These are phyloP conservation scores for Drosophila prosaltans DNA, from an alignment of 1,140 invertebrate genomes.

Conservation along the genomic window DNA sequence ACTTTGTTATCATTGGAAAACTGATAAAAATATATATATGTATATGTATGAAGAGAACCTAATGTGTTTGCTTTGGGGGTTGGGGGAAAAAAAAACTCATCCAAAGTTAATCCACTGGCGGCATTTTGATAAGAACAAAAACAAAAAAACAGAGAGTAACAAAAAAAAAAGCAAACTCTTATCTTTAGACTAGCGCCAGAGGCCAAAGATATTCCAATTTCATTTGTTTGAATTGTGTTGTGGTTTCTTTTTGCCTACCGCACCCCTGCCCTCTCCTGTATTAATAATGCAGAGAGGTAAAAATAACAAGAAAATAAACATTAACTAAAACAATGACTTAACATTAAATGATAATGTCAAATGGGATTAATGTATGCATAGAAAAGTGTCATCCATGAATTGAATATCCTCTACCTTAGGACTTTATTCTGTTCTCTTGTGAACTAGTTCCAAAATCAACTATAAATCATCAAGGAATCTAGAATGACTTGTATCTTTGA, in stretches of 20 bases:
- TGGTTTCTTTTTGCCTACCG: background rate
- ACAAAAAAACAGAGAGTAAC: background rate
- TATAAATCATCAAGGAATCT: too few species aligned
- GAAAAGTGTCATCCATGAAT: background rate
- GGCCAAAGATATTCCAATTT: slow-evolving; percentile 9
- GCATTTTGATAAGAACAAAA: slow-evolving; percentile 60
- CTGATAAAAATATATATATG: background rate
- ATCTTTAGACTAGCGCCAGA: slow-evolving; percentile 27
- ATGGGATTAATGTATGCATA: slow-evolving; percentile 21
- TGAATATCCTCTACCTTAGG: too few species aligned
- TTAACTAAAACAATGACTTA: slow-evolving; percentile 39
- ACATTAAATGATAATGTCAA: slow-evolving; percentile 64
- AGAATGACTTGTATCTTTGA: too few species aligned
- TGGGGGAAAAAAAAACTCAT: slow-evolving; percentile 26
- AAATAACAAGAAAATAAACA: background rate
- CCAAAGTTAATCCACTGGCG: slow-evolving; percentile 63
- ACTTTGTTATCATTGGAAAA: slow-evolving; percentile 9
- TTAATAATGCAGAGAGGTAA: too few species aligned
- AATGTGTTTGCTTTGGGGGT: slow-evolving; percentile 51
- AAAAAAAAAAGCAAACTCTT: background rate
- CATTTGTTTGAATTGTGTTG: slow-evolving; percentile 38
- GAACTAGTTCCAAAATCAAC: too few species aligned
- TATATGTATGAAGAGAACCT: slow-evolving; percentile 19
- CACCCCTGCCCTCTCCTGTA: background rate
- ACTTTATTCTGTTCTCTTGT: too few species aligned